Base-by-base conservation (phyloP, 2,888 invertebrate genomes). In the Protonemura montana region DNA sequence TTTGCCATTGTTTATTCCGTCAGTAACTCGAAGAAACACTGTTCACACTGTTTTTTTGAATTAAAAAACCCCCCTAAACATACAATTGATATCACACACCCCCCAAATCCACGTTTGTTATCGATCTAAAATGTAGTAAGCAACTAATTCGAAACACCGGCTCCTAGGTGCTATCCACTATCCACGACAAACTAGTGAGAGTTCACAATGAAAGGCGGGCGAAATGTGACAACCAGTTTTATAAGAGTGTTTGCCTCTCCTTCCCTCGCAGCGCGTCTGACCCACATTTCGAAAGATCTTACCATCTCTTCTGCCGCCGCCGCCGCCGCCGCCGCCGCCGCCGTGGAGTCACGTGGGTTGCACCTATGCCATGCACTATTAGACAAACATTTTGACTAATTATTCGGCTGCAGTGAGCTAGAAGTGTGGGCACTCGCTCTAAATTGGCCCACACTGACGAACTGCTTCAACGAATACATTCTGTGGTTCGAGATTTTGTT, bases 211-310 rank as follows among this genome's bases (percentile, higher is more conserved):
- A 84, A 84, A 84, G 84, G 84, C 84, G 84, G 84, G 84, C 84
- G 26, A 84, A 84, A 84, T 76, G 84, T 76, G 84, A 84, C 84
- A 84, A 84, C 84, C 84, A 84, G 84, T 84, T 84, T 84, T 84
- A 84, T 84, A 84, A 76, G 76, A 84, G 59, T 42, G 59, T 42
- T 27, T 7, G 41, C 42, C 83, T 83, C 82, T 83, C 83, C 41
- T 76, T 84, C 84, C 84, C 76, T 76, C 84, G 84, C 84, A n/a
- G n/a, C 76, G 26, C 28, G 76, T 26, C 76, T 84, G 84, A 84
- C 84, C 84, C 84, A 84, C 84, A 84, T 84, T 84, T 42, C 42
- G 21, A 0, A 25, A 5, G 83, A 27, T 83, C 25, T 83, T 83
- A 42, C 59, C 83, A 83, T 83, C 83, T 83, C 59, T 42, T 83